A percentile compares a stretch with the other conserved stretches of the same genome.
These are phyloP conservation scores for Agonopterix arenella DNA, from an alignment of 2,888 invertebrate species.

Conservation along the genomic window DNA sequence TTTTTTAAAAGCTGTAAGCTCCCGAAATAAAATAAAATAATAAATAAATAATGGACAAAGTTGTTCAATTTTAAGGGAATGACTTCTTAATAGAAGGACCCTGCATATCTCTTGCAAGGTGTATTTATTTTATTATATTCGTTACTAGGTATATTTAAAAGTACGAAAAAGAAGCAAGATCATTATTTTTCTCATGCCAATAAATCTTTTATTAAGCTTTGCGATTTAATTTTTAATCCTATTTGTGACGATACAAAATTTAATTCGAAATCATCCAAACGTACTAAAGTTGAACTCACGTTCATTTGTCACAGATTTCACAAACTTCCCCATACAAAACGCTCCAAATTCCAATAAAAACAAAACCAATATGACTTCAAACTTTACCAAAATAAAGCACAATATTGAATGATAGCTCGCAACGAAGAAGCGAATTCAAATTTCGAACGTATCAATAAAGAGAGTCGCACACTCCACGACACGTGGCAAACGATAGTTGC, in stretches of 20 bases:
- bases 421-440: neutral
- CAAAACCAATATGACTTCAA: conserved; percentile 11
- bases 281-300: conserved; percentile 54
- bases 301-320: conserved; percentile 61
- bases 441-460: conserved; percentile 5
- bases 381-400: neutral
- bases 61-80: no score
- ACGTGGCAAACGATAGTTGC: conserved; percentile 55
- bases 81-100: no score
- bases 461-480: conserved; percentile 34
- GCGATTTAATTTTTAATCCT: neutral
- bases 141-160: no score
- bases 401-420: conserved; percentile 1
- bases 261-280: conserved; percentile 40
- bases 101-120: no score
- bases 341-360: neutral
- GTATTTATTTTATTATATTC: no score
- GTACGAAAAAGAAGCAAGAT: no score
- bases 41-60: no score
- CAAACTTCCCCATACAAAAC: neutral
- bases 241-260: conserved; percentile 22
- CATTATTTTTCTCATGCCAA: neutral
- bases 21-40: no score
- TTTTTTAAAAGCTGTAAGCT: no score
- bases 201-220: neutral